Percentiles rank a stretch among this genome's conserved stretches.
Evolutionary conservation across 2,888 invertebrate genomes (phyloP).

Genomic region (Leptothorax acervorum): DNA sequence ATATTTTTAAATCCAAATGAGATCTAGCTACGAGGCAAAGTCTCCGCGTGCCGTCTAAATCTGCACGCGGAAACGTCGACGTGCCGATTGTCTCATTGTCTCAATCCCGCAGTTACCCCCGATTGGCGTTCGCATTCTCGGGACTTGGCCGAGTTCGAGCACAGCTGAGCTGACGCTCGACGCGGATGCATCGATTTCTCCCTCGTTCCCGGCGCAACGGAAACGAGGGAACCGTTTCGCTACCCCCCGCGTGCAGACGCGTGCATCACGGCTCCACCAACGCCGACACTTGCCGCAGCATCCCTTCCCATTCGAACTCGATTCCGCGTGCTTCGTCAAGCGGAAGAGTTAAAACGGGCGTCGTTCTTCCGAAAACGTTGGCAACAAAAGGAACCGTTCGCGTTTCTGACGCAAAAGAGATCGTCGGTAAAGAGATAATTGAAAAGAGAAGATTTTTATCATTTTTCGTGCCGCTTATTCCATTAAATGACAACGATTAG

Average conservation of each 20-base stretch:
- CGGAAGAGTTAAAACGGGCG: constrained; percentile 14
- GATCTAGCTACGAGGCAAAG: background rate
- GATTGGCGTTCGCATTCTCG: constrained; percentile 41
- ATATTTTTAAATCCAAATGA: constrained; percentile 36
- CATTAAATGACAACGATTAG: background rate
- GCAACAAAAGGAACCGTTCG: background rate
- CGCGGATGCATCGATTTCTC: constrained; percentile 74
- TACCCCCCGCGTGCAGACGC: constrained; percentile 56
- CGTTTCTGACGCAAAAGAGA: background rate
- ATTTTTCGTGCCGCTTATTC: background rate
- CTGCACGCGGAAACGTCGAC: too few relatives aligned
- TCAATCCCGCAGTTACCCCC: background rate
- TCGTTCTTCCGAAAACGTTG: constrained; percentile 25
- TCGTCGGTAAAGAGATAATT: background rate
- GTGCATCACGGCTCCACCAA: constrained; percentile 15
- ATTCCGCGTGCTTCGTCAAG: constrained; percentile 14
- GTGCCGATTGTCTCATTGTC: too few relatives aligned
- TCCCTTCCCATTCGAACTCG: constrained; percentile 27
- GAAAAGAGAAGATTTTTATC: background rate
- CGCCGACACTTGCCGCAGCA: constrained; percentile 56
- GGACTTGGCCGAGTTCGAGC: constrained; percentile 54
- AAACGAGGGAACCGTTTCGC: constrained; percentile 34
- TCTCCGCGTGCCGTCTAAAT: background rate
- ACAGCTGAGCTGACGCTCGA: constrained; percentile 68
- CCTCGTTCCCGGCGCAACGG: constrained; percentile 51